phyloP scores from a whole-genome alignment of 37 sponge, comb jelly and placozoan genomes.

The Mnemiopsis leidyi region DNA sequence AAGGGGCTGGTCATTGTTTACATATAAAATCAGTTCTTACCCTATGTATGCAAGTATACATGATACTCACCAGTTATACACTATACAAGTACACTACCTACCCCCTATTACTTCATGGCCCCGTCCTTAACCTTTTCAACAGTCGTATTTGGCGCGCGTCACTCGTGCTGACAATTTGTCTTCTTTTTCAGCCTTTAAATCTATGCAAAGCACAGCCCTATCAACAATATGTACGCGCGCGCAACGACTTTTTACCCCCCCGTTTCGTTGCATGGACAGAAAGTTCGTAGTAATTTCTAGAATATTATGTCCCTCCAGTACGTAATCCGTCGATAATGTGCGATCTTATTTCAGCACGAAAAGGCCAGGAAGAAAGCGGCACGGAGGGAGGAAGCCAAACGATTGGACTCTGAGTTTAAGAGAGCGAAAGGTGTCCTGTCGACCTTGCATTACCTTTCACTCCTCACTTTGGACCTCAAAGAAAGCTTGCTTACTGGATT shows the following conservation, averaged over 20 bases:
- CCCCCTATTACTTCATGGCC: no score
- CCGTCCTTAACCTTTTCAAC: no score
- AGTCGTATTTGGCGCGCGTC: neutral
- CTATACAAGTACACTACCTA: no score
- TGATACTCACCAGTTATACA: no score
- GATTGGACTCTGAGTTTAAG: constrained; percentile 27
- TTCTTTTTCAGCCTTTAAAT: neutral
- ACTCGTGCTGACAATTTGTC: neutral
- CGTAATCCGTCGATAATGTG: neutral
- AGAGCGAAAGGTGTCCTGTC: constrained; percentile 39
- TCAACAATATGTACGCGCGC: neutral
- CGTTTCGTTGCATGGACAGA: neutral
- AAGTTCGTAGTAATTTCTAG: neutral
- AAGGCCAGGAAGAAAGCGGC: constrained; percentile 44
- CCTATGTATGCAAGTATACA: no score
- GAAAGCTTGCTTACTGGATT: constrained; percentile 48
- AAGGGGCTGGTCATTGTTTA: no score
- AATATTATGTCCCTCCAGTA: neutral
- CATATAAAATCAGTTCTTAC: no score
- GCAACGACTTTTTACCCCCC: neutral
- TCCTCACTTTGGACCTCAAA: constrained; percentile 1
- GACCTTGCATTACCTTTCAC: constrained; percentile 35
- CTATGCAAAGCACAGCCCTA: neutral
- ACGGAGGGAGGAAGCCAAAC: neutral
- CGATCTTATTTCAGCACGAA: constrained; percentile 15